Base-by-base conservation (phyloP, 1,140 invertebrate species). In the Penaeus indicus region DNA sequence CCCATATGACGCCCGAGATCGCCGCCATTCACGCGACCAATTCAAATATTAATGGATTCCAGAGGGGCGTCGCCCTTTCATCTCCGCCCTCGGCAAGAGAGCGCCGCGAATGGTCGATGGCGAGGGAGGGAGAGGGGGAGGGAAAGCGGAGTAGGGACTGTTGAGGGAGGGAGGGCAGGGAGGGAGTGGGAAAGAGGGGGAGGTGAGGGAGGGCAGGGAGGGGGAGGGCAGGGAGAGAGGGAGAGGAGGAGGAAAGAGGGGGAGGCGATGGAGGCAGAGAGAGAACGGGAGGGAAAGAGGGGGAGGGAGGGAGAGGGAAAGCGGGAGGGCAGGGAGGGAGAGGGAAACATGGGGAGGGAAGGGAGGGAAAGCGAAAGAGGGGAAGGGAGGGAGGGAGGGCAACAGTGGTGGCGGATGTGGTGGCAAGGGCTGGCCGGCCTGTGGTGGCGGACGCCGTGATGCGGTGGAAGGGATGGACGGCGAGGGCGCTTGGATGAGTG, bases 241-340 rank as follows among this genome's bases (percentile, higher is more conserved):
- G 32, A 54, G 61, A 79, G 47, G 27, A 27, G 42, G 27, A 38
- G 77, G 77, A 32, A 32, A 32, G n/a, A n/a, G n/a, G 32, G 32
- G 32, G 32, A 32, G 32, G 32, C 25, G 75, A 79, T n/a, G 38
- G 27, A 79, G 77, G 38, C 16, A 79, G 77, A 79, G 77, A 79
- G 77, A 79, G 32, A 2, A 11, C 27, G 60, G 60, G 19, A 78
- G 32, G 32, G 32, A 32, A 2, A 32, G 32, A 79, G 77, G 32
- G 77, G 32, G 27, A 78, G 25, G 38, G 75, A 78, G 75, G 25
- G 75, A 78, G 75, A 78, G 13, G 27, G 61, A 42, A 42, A 47
- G 42, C 32, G 61, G 42, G 25, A 79, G 22, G 42, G 25, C 18
- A 13, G n/a, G 22, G 22, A 11, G 32, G 38, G 32, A 54, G 61